A percentile compares a stretch with the other conserved stretches of the same genome.
Evolutionary conservation across 2,888 invertebrate species (phyloP).

Genomic region (Steinernema hermaphroditum): DNA sequence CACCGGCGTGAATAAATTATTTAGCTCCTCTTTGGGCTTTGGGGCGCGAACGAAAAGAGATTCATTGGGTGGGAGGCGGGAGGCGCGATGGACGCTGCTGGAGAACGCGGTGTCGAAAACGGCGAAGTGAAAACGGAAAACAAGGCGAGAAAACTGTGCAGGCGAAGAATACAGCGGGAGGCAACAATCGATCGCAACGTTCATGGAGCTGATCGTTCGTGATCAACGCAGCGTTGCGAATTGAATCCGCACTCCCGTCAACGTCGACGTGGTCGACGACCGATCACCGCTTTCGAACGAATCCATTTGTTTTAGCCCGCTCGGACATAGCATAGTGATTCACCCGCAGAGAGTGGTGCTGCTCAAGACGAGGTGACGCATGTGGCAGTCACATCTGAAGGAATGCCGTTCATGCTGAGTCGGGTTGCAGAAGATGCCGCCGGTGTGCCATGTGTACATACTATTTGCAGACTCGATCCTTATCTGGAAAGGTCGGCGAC

Average conservation of each 20-base stretch:
- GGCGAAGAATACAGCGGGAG: not conserved
- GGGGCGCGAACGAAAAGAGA: too few species aligned
- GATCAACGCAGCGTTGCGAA: not conserved
- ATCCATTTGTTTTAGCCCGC: conserved; percentile 18
- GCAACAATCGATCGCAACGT: not conserved
- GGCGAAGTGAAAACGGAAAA: not conserved
- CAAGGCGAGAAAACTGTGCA: conserved; percentile 7
- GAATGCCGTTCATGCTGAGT: not conserved
- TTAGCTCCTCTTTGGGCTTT: conserved; percentile 3
- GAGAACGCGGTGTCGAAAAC: too few species aligned
- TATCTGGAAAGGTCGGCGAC: conserved; percentile 14
- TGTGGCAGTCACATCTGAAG: not conserved
- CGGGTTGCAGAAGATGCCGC: not conserved
- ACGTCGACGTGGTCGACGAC: too few species aligned
- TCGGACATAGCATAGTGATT: not conserved
- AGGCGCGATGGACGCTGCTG: too few species aligned
- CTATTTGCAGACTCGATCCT: conserved; percentile 20
- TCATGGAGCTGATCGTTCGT: not conserved
- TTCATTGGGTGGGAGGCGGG: too few species aligned
- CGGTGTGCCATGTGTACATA: not conserved
- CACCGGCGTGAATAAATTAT: conserved; percentile 16
- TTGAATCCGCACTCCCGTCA: too few species aligned
- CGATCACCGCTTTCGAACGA: not conserved
- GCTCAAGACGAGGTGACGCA: conserved; percentile 18
- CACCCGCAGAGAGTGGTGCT: not conserved